Conservation (phyloP, 2,888 invertebrate species). For the Drosophila anomalata region DNA sequence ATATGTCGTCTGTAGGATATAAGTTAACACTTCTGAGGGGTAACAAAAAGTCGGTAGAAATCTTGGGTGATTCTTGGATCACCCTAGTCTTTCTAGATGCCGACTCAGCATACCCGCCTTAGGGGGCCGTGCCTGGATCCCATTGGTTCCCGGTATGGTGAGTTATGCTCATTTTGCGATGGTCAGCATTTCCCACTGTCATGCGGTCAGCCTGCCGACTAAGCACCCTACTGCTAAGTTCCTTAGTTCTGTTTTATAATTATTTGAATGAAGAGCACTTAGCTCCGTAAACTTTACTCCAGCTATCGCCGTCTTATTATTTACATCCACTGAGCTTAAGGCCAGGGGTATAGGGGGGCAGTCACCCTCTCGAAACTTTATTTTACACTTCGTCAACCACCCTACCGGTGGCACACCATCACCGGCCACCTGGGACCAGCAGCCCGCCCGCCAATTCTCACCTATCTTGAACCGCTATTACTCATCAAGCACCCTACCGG, state of each 20-base stretch:
- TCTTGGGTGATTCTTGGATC: not conserved
- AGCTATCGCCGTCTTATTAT: not conserved
- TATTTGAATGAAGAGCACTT: not conserved
- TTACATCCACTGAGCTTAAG: not conserved
- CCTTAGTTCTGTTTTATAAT: constrained; percentile 1
- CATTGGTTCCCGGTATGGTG: not conserved
- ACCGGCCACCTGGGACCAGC: too few species aligned
- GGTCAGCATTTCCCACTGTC: not conserved
- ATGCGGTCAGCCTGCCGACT: too few species aligned
- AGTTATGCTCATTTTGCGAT: not conserved
- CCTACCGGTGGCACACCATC: too few species aligned
- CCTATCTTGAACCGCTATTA: too few species aligned
- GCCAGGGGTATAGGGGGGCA: not conserved
- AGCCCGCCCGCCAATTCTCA: too few species aligned
- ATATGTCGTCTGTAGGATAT: too few species aligned
- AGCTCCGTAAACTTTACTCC: not conserved
- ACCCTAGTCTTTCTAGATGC: not conserved
- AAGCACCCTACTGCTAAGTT: not conserved
- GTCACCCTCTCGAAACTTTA: not conserved
- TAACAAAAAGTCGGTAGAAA: not conserved
- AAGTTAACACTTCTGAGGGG: not conserved
- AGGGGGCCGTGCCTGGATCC: not conserved
- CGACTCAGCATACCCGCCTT: not conserved
- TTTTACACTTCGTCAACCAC: not conserved
- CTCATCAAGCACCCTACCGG: too few species aligned